Percentiles rank a stretch among this genome's conserved stretches.
Evolutionary conservation across 2,797 vertebrate genomes (phyloP).

Genomic region (Tiaroga cobitis): DNA sequence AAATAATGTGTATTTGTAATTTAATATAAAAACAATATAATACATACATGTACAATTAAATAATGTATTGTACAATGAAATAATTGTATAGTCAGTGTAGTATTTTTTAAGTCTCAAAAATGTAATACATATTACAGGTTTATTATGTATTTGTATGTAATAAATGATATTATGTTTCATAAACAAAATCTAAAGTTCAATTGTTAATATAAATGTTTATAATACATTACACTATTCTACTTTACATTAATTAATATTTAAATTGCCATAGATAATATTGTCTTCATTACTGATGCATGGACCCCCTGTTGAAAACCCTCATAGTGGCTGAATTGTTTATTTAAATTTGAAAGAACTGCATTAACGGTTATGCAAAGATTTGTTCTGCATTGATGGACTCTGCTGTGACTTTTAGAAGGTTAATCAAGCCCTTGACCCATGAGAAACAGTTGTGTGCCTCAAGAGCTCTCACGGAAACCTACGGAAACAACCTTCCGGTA

Average conservation of each 20-base stretch:
- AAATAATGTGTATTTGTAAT: neutral
- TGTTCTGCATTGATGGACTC: neutral
- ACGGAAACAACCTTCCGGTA: slow-evolving; percentile 30
- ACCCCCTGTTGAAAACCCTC: neutral
- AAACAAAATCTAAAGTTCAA: too few relatives aligned
- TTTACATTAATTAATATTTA: too few relatives aligned
- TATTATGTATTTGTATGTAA: too few relatives aligned
- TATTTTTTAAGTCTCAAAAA: too few relatives aligned
- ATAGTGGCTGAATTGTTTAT: neutral
- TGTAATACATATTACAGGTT: too few relatives aligned
- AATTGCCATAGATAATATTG: neutral
- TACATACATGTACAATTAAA: neutral
- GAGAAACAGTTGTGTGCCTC: neutral
- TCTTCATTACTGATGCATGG: neutral
- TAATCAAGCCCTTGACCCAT: slow-evolving; percentile 44
- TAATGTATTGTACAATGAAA: too few relatives aligned
- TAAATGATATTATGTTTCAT: too few relatives aligned
- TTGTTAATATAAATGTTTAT: too few relatives aligned
- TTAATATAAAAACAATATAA: neutral
- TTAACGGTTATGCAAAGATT: slow-evolving; percentile 20
- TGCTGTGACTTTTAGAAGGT: slow-evolving; percentile 33
- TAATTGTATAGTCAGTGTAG: too few relatives aligned
- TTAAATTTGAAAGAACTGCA: neutral
- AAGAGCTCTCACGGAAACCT: slow-evolving; percentile 2
- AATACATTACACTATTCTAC: too few relatives aligned